These are phyloP conservation scores for Pachydiplax longipennis DNA, from an alignment of 2,888 invertebrate species.

Conservation along the genomic window DNA sequence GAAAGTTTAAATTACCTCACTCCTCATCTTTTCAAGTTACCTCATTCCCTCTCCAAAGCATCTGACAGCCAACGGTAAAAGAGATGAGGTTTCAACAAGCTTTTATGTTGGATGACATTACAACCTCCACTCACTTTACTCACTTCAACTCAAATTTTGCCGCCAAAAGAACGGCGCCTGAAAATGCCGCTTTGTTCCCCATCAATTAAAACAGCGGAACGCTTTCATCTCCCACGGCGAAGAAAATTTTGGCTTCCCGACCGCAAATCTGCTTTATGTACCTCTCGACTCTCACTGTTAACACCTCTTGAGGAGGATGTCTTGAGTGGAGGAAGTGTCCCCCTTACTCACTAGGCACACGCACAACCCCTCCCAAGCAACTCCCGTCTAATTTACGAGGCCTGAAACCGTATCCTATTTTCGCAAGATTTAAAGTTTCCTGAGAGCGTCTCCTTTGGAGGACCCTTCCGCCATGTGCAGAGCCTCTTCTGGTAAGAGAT, in stretches of 20 bases:
- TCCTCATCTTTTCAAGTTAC: too few relatives aligned
- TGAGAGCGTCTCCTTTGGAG: background rate
- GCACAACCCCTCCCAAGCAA: background rate
- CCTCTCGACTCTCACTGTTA: background rate
- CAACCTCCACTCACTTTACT: too few relatives aligned
- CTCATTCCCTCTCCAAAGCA: too few relatives aligned
- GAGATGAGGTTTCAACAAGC: too few relatives aligned
- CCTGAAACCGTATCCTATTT: background rate
- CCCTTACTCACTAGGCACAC: background rate
- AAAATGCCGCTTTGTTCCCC: too few relatives aligned
- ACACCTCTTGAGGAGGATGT: background rate
- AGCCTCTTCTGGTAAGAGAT: background rate
- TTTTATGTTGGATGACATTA: too few relatives aligned
- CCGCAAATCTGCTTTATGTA: background rate
- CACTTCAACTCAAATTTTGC: too few relatives aligned
- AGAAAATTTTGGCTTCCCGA: background rate
- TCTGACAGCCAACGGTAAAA: too few relatives aligned
- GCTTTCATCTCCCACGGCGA: too few relatives aligned
- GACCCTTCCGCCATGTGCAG: background rate
- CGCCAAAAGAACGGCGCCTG: too few relatives aligned
- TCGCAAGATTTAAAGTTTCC: constrained; percentile 18
- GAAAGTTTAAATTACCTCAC: too few relatives aligned
- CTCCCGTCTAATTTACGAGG: background rate
- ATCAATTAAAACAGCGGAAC: too few relatives aligned
- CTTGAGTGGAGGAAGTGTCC: background rate